These are phyloP conservation scores for Microtus montanus DNA, from an alignment of 2,113 vertebrate genomes.

Conservation along the genomic window DNA sequence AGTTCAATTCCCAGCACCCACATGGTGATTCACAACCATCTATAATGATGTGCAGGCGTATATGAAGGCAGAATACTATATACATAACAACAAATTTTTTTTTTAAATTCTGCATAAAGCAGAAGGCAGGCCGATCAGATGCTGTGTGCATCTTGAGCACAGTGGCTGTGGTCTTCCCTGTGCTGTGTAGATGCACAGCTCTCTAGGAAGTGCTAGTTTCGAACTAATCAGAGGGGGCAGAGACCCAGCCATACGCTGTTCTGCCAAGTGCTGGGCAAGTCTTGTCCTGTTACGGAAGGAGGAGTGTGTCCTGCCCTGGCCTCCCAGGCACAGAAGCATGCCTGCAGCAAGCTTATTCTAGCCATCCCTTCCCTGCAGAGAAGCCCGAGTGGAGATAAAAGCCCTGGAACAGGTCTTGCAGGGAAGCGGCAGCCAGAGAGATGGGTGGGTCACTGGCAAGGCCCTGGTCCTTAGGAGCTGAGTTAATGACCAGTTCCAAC, in stretches of 20 bases:
- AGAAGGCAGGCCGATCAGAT: accelerated
- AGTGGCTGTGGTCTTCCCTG: not conserved
- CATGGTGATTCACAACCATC: too few species aligned
- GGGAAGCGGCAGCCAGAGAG: not conserved
- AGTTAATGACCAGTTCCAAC: not conserved
- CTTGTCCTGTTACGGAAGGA: not conserved
- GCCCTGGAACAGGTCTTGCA: not conserved
- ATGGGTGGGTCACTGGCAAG: not conserved
- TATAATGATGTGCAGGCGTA: too few species aligned
- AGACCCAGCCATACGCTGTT: not conserved
- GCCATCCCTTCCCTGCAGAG: not conserved
- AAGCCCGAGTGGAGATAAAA: not conserved
- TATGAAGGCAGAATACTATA: too few species aligned
- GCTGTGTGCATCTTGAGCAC: accelerated
- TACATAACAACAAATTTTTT: too few species aligned
- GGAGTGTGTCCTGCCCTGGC: not conserved
- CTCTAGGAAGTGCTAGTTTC: not conserved
- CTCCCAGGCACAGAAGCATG: not conserved
- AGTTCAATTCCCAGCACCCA: too few species aligned
- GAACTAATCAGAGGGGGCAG: not conserved
- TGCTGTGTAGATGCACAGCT: not conserved
- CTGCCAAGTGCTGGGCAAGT: not conserved
- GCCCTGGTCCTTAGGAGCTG: not conserved
- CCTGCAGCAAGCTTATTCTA: not conserved
- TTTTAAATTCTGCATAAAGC: not conserved